Percentiles rank a stretch among this genome's conserved stretches.
phyloP scores from a whole-genome alignment of 2,113 vertebrate genomes.

The Oceanites oceanicus region DNA sequence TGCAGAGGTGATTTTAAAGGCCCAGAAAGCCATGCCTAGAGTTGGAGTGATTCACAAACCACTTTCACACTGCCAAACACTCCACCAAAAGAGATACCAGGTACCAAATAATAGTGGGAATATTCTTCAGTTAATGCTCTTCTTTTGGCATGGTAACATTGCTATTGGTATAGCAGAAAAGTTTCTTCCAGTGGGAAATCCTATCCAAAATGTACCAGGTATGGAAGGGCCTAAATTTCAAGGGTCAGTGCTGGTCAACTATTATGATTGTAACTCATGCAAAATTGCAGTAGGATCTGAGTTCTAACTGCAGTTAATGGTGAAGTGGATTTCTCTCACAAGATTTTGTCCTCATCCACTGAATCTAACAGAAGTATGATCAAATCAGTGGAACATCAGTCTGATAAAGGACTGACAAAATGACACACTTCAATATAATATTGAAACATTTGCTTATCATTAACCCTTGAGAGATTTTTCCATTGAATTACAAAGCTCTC shows the following conservation, averaged over 20 bases:
- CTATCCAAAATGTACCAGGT: background rate
- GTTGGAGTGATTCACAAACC: background rate
- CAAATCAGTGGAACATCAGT: background rate
- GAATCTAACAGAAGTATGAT: background rate
- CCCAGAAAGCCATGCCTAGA: background rate
- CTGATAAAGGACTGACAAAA: background rate
- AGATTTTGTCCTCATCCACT: background rate
- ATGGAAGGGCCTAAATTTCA: background rate
- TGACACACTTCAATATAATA: background rate
- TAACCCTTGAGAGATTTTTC: background rate
- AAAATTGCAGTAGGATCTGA: background rate
- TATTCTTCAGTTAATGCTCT: background rate
- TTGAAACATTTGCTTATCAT: background rate
- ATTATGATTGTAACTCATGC: rapidly evolving
- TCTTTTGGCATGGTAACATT: background rate
- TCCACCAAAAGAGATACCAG: background rate
- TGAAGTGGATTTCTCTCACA: background rate
- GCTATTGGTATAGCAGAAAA: background rate
- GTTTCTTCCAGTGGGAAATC: background rate
- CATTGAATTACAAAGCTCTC: background rate
- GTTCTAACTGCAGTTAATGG: background rate
- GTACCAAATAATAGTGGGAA: background rate
- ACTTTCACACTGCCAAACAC: background rate
- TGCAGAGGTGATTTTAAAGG: background rate
- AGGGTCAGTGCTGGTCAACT: background rate